Percentiles rank a stretch among this genome's conserved stretches.
Evolutionary conservation across 1,140 invertebrate genomes (phyloP).

Genomic region (Brachystomella parvula): DNA sequence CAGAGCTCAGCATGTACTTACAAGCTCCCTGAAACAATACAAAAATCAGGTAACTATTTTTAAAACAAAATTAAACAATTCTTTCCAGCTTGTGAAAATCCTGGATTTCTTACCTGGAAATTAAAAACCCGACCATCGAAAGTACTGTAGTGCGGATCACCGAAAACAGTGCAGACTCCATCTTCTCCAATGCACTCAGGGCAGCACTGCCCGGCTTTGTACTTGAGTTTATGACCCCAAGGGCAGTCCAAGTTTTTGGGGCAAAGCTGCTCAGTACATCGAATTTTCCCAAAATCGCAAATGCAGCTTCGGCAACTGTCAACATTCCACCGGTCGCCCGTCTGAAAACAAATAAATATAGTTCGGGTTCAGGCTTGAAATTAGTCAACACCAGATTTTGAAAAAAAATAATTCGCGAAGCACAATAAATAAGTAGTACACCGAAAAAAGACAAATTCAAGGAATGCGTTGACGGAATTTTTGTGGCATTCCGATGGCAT

Average conservation of each 20-base stretch:
- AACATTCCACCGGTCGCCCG: constrained; percentile 75
- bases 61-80: neutral
- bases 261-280: constrained; percentile 71
- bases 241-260: constrained; percentile 55
- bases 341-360: constrained; percentile 47
- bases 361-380: neutral
- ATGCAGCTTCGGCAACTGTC: constrained; percentile 76
- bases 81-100: neutral
- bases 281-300: constrained; percentile 67
- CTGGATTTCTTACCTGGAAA: constrained; percentile 54
- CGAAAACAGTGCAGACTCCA: constrained; percentile 83
- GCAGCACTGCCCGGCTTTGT: constrained; percentile 72
- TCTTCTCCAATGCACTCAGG: constrained; percentile 73
- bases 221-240: constrained; percentile 60
- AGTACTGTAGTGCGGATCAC: constrained; percentile 85
- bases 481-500: no score
- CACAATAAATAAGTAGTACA: no score
- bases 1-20: constrained; percentile 75
- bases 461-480: no score
- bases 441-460: no score
- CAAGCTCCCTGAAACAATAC: constrained; percentile 57
- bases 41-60: neutral
- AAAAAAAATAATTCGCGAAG: no score
- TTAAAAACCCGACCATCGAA: constrained; percentile 87
- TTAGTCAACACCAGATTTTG: neutral